Conservation (phyloP, 2,113 vertebrate genomes). For the Paralichthys olivaceus region DNA sequence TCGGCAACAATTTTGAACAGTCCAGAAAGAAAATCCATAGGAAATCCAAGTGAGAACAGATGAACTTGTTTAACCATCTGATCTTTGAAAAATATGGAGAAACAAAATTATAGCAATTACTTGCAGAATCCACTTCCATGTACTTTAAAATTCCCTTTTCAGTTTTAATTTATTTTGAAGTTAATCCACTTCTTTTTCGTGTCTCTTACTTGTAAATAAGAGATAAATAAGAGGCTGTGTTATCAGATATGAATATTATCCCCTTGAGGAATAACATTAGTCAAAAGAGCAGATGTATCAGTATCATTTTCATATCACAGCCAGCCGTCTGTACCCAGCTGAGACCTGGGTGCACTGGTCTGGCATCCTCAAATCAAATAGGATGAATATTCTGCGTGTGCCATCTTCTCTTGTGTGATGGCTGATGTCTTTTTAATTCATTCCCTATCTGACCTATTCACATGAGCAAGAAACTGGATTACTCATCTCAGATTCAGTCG, state of each 20-base stretch:
- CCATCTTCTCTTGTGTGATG: constrained; percentile 44
- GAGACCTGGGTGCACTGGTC: constrained; percentile 52
- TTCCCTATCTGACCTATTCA: constrained; percentile 64
- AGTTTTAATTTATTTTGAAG: not conserved
- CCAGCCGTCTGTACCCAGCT: constrained; percentile 42
- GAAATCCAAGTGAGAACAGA: not conserved
- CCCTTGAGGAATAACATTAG: constrained; percentile 29
- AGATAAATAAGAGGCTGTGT: constrained; percentile 29
- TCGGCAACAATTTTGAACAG: too few relatives aligned
- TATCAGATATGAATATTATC: constrained; percentile 44
- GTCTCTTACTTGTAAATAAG: not conserved
- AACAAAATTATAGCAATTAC: not conserved
- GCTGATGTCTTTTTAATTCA: constrained; percentile 70
- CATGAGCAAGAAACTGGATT: constrained; percentile 32
- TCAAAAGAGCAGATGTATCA: constrained; percentile 45
- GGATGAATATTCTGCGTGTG: constrained; percentile 52
- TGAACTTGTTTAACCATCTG: not conserved
- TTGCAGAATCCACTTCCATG: not conserved
- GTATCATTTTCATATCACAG: constrained; percentile 37
- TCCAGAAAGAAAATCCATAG: too few relatives aligned
- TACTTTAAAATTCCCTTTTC: not conserved
- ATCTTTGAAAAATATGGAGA: not conserved
- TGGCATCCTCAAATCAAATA: constrained; percentile 31
- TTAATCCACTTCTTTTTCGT: not conserved
- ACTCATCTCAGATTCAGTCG: constrained; percentile 56